Base-by-base conservation (phyloP, 2,888 invertebrate species). In the Melieria crassipennis region DNA sequence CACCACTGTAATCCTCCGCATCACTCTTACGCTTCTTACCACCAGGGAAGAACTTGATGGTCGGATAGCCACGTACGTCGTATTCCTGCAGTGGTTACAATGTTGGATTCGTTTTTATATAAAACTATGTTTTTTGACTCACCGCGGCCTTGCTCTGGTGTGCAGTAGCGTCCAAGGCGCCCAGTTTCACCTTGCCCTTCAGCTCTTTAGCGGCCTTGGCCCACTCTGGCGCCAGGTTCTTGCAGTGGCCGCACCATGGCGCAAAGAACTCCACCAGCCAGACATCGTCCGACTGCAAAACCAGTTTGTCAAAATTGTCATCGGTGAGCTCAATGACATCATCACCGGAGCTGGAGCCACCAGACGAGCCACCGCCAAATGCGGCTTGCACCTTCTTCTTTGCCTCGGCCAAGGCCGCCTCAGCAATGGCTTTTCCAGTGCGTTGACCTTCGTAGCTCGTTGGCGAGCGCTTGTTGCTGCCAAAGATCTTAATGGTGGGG, bases 181-280 rank as follows among this genome's bases (percentile, higher is more conserved):
- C 99, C 16, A 99, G 85, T 88, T 98, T 99, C 13, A 93, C 94
- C 89, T 98, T 98, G 81, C 98, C 99, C 88, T 97, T 98, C 30
- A 99, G 91, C 85, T 98, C 94, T 5, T 92, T 89, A 16, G 99
- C 99, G 3, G 99, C 99, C 83, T 93, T 92, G 10, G 94, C 94
- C 98, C 98, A 99, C 77, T 98, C 95, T 0, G 99, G 99, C 69
- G 94, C 98, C 68, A 99, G 89, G 84, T 93, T 97, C 88, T 99
- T 98, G 88, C 98, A 98, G 87, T 98, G 97, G 5, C 97, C 97
- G 86, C 97, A 98, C 94, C 97, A 97, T 0, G 96, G 96, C 6
- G 99, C 99, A 87, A 92, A 99, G 90, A 99, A 99, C 87, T 99
- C 98, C 3, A 99, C 97, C 78, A 99, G 88, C 98, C 98, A 99